phyloP scores from a whole-genome alignment of 2,888 invertebrate species.

The Nasonia oneida region DNA sequence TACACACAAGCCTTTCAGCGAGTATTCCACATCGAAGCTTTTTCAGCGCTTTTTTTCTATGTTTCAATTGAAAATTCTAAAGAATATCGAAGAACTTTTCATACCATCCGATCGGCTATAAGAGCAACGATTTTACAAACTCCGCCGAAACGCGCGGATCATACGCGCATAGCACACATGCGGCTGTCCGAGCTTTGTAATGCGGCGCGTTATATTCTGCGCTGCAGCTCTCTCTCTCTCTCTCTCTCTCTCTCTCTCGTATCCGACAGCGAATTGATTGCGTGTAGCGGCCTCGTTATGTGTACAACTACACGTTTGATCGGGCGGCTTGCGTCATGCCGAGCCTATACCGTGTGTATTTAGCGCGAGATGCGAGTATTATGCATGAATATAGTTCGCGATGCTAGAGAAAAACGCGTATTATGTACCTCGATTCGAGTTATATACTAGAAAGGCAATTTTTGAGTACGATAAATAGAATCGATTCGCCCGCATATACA shows the following conservation, averaged over 20 bases:
- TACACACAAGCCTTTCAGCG: too few relatives aligned
- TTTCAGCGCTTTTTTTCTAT: too few relatives aligned
- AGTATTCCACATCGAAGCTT: too few relatives aligned
- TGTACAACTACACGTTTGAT: not conserved
- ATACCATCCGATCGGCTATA: too few relatives aligned
- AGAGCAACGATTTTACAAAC: not conserved
- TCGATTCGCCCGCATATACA: too few relatives aligned
- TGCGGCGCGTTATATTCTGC: not conserved
- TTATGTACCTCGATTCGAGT: too few relatives aligned
- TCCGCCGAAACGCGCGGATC: not conserved
- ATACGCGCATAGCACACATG: not conserved
- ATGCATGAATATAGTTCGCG: not conserved
- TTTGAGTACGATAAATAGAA: too few relatives aligned
- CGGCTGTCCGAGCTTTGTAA: not conserved
- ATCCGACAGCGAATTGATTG: constrained; percentile 15
- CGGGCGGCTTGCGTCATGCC: not conserved
- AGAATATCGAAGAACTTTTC: too few relatives aligned
- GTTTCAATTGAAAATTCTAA: too few relatives aligned
- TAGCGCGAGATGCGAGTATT: not conserved
- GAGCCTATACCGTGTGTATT: not conserved
- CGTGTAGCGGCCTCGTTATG: not conserved
- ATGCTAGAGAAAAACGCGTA: too few relatives aligned
- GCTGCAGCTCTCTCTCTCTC: not conserved
- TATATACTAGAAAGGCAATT: too few relatives aligned
- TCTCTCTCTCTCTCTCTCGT: not conserved